Evolutionary conservation across 2,888 invertebrate genomes (phyloP).

Genomic region (Caenorhabditis macrosperma): DNA sequence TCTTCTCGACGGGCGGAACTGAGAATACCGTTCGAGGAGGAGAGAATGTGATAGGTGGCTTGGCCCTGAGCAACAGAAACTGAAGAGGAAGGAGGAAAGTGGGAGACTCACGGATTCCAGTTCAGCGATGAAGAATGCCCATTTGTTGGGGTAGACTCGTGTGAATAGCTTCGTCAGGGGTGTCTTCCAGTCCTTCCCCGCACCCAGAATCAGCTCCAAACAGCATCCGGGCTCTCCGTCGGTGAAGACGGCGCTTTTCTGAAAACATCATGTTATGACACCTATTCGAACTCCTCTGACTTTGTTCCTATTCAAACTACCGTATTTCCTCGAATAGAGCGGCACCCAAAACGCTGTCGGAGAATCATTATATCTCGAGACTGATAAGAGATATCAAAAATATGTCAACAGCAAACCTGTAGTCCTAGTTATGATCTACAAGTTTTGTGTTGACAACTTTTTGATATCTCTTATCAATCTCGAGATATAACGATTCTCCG

Average conservation of each 20-base stretch:
- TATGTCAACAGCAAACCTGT: too few relatives aligned
- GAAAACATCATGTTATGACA: slow-evolving; percentile 20
- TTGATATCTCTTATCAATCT: too few relatives aligned
- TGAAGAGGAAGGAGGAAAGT: too few relatives aligned
- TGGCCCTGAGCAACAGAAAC: slow-evolving; percentile 63
- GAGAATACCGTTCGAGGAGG: slow-evolving; percentile 51
- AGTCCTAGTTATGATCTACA: too few relatives aligned
- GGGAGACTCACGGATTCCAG: slow-evolving; percentile 58
- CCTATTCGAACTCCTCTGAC: too few relatives aligned
- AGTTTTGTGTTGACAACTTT: too few relatives aligned
- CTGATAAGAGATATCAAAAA: too few relatives aligned
- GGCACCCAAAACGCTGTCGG: too few relatives aligned
- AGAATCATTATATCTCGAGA: too few relatives aligned
- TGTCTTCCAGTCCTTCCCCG: slow-evolving; percentile 69
- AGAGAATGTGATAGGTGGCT: slow-evolving; percentile 64
- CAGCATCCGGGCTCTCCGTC: slow-evolving; percentile 67
- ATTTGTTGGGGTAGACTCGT: slow-evolving; percentile 67
- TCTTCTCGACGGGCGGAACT: slow-evolving; percentile 62
- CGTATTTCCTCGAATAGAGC: too few relatives aligned
- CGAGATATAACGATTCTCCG: too few relatives aligned
- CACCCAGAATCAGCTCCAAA: slow-evolving; percentile 66
- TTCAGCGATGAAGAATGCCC: slow-evolving; percentile 71
- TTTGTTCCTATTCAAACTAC: too few relatives aligned
- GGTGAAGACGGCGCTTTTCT: slow-evolving; percentile 69
- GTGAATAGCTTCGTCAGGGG: slow-evolving; percentile 66